These are phyloP conservation scores for Eretmocerus hayati DNA, from an alignment of 2,888 invertebrate species.

Conservation along the genomic window DNA sequence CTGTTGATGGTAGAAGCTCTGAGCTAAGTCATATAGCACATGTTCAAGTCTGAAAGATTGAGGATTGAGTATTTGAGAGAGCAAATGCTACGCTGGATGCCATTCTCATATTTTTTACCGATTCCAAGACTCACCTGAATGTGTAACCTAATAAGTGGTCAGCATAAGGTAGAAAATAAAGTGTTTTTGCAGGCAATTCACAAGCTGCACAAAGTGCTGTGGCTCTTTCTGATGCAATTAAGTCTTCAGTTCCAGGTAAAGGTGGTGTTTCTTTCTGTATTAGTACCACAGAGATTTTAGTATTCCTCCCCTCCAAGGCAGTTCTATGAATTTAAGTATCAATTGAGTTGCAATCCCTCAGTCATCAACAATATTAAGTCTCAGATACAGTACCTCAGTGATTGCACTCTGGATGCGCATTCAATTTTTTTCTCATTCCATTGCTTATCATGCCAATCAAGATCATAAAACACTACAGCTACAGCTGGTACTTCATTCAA, in stretches of 20 bases:
- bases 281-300: slow-evolving; percentile 79
- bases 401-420: slow-evolving; percentile 83
- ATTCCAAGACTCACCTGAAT: slow-evolving; percentile 46
- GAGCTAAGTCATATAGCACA: slow-evolving; percentile 88
- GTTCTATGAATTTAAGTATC: too few relatives aligned
- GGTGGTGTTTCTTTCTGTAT: slow-evolving; percentile 78
- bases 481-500: slow-evolving; percentile 84
- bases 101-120: background rate
- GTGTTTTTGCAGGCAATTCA: slow-evolving; percentile 82
- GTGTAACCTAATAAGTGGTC: slow-evolving; percentile 75
- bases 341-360: background rate
- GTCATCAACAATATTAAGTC: too few relatives aligned
- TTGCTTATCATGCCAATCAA: slow-evolving; percentile 92
- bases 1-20: slow-evolving; percentile 86
- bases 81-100: background rate
- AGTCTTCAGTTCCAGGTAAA: slow-evolving; percentile 72
- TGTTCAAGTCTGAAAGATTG: slow-evolving; percentile 66
- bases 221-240: slow-evolving; percentile 82
- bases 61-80: background rate
- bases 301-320: slow-evolving; percentile 64
- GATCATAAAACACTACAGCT: slow-evolving; percentile 89
- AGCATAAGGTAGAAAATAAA: slow-evolving; percentile 86
- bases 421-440: slow-evolving; percentile 95
- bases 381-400: slow-evolving; percentile 60
- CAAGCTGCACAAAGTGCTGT: slow-evolving; percentile 85